A percentile compares a stretch with the other conserved stretches of the same genome.
Evolutionary conservation across 2,113 vertebrate genomes (phyloP).

Genomic region (Mirza zaza): DNA sequence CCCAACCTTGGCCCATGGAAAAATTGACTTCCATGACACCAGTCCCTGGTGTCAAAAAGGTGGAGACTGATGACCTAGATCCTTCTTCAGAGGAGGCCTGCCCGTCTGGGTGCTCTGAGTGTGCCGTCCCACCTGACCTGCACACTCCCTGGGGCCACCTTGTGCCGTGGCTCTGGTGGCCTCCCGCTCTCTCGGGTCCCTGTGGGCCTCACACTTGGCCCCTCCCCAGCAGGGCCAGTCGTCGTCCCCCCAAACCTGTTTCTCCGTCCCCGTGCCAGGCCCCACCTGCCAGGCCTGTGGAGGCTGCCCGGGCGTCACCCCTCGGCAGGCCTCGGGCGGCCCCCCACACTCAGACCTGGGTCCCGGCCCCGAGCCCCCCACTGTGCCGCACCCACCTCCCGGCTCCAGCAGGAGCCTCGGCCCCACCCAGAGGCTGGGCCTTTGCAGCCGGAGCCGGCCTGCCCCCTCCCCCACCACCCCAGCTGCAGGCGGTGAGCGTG

Average conservation of each 20-base stretch:
- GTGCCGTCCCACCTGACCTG: too few species aligned
- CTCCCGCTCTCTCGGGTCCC: not conserved
- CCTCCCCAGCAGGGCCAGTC: rapidly evolving
- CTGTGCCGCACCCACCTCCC: not conserved
- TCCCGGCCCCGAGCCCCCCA: not conserved
- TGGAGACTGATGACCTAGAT: too few species aligned
- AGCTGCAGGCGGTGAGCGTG: not conserved
- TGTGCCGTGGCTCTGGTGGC: too few species aligned
- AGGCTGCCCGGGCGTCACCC: not conserved
- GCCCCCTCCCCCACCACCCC: not conserved
- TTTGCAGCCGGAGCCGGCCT: rapidly evolving
- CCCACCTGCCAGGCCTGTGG: not conserved
- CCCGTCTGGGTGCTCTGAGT: not conserved
- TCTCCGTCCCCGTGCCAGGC: not conserved
- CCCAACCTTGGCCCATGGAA: too few species aligned
- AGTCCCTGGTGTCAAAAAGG: too few species aligned
- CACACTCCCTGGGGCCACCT: not conserved
- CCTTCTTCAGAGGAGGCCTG: too few species aligned
- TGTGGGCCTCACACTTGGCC: not conserved
- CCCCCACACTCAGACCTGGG: rapidly evolving
- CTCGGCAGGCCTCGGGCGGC: not conserved
- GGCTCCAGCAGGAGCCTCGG: not conserved
- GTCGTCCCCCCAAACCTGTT: not conserved
- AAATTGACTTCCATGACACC: too few species aligned
- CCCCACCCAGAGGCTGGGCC: not conserved